These are phyloP conservation scores for Ptychodera flava DNA, from an alignment of 35 echinoderm and acorn worm species.

Conservation along the genomic window DNA sequence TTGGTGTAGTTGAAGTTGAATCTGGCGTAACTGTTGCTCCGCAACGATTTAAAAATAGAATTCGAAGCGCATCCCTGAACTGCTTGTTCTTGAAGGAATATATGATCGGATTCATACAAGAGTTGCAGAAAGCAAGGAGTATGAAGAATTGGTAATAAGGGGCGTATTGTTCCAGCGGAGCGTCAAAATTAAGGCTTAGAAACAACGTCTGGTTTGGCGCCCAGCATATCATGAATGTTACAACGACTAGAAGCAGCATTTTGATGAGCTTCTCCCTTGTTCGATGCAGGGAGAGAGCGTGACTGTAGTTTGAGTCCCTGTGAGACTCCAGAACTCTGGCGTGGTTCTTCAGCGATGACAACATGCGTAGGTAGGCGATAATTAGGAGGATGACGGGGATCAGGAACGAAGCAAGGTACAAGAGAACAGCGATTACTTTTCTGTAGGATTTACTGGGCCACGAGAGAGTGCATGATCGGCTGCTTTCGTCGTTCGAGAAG, in stretches of 20 bases:
- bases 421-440: constrained; percentile 28
- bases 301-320: neutral
- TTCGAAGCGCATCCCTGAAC: constrained; percentile 58
- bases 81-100: constrained; percentile 66
- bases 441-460: constrained; percentile 22
- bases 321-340: constrained; percentile 13
- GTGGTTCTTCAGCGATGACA: constrained; percentile 30
- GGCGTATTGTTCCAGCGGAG: constrained; percentile 34
- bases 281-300: constrained; percentile 19
- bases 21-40: too few species aligned
- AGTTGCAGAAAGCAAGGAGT: constrained; percentile 67
- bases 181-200: constrained; percentile 49
- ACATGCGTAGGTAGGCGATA: constrained; percentile 37
- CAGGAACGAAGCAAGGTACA: constrained; percentile 63
- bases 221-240: constrained; percentile 87
- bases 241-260: constrained; percentile 69
- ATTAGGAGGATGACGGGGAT: constrained; percentile 79
- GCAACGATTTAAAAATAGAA: too few species aligned
- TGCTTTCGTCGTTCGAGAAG: constrained; percentile 9
- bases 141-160: constrained; percentile 49
- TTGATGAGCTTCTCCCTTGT: constrained; percentile 52
- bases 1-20: too few species aligned
- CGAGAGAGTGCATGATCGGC: constrained; percentile 24
- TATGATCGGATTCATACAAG: constrained; percentile 87
- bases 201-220: constrained; percentile 48